phyloP scores from a whole-genome alignment of 2,797 vertebrate genomes.

The Acropternis orthonyx region DNA sequence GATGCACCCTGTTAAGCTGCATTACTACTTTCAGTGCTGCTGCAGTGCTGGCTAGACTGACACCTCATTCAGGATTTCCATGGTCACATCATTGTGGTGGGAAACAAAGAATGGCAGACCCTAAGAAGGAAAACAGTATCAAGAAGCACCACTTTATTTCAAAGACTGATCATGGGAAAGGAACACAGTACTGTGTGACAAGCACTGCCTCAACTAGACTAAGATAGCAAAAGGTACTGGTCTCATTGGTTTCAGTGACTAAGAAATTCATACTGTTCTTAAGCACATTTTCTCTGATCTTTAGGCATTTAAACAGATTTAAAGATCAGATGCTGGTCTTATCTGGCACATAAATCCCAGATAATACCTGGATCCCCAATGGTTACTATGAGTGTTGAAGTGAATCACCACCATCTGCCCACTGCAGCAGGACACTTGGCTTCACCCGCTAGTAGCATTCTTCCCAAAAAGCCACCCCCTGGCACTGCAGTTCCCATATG shows the following conservation, averaged over 20 bases:
- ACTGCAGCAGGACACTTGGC: not conserved
- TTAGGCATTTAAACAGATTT: not conserved
- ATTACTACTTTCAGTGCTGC: no score
- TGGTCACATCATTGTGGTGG: not conserved
- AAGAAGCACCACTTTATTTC: not conserved
- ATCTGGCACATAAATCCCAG: not conserved
- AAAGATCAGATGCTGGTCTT: not conserved
- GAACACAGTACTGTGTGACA: not conserved
- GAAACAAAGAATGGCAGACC: not conserved
- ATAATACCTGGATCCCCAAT: not conserved
- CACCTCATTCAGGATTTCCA: not conserved
- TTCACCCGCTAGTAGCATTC: not conserved
- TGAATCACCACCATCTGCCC: slow-evolving; percentile 15
- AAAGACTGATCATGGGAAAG: not conserved
- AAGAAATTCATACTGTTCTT: not conserved
- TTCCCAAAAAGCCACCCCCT: not conserved
- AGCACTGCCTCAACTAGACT: not conserved
- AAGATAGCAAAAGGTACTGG: not conserved
- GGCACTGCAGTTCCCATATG: not conserved
- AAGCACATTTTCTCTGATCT: not conserved
- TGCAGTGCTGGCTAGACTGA: not conserved
- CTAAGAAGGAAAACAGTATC: not conserved
- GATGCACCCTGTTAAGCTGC: no score
- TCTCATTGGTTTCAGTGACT: not conserved
- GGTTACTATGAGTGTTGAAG: not conserved